Conservation (phyloP, 2,113 vertebrate species). For the Megaceryle torquata region DNA sequence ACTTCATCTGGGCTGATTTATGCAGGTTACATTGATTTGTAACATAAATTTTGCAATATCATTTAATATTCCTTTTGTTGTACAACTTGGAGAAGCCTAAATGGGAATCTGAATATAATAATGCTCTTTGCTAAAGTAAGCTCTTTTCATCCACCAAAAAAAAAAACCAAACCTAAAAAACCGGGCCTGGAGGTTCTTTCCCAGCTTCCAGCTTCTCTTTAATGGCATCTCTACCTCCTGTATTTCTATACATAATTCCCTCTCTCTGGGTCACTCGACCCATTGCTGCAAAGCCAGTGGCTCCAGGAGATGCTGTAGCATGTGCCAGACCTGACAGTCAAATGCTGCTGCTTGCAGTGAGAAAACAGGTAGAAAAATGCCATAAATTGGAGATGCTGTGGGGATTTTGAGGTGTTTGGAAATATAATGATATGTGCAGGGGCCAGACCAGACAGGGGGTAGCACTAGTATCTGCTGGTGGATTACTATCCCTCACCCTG, state of each 20-base stretch:
- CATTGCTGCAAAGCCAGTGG: background rate
- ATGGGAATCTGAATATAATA: conserved; percentile 25
- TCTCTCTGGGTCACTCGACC: background rate
- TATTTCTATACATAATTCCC: background rate
- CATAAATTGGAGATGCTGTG: rapidly evolving
- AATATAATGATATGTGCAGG: too few relatives aligned
- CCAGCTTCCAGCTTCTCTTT: background rate
- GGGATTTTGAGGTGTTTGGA: background rate
- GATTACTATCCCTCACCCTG: background rate
- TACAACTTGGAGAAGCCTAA: conserved; percentile 12
- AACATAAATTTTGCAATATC: conserved; percentile 39
- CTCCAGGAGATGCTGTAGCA: background rate
- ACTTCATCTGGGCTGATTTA: conserved; percentile 3
- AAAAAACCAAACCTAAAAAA: background rate
- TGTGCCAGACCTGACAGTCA: background rate
- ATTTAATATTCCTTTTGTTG: conserved; percentile 58
- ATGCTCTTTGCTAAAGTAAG: background rate
- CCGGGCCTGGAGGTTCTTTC: background rate
- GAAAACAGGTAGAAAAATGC: background rate
- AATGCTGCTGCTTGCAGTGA: background rate
- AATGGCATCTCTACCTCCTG: background rate
- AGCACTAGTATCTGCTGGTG: background rate
- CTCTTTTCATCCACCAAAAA: background rate
- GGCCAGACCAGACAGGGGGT: background rate
- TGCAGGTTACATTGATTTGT: conserved; percentile 39